Evolutionary conservation across 1,140 invertebrate species (phyloP).

Genomic region (Hirudo medicinalis): DNA sequence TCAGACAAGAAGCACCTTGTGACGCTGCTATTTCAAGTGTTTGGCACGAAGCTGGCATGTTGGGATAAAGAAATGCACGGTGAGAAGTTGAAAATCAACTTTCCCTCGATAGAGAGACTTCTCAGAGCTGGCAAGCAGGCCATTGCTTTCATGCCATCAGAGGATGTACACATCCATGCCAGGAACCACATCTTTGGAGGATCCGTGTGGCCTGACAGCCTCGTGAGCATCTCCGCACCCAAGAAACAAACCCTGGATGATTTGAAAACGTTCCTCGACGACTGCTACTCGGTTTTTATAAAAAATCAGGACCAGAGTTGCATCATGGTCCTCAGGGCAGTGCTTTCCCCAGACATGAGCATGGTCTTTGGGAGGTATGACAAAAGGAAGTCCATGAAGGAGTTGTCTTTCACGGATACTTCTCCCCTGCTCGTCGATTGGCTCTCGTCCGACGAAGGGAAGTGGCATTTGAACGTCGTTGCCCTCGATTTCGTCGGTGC

Average conservation of each 20-base stretch:
- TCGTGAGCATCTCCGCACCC: constrained; percentile 4
- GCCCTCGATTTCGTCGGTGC: constrained; percentile 19
- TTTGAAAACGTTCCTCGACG: constrained; percentile 15
- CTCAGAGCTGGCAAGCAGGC: constrained; percentile 18
- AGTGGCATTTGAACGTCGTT: constrained; percentile 19
- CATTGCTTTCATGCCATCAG: constrained; percentile 14
- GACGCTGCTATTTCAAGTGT: constrained; percentile 23
- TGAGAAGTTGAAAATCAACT: neutral
- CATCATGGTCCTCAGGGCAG: constrained; percentile 16
- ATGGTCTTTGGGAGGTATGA: constrained; percentile 23
- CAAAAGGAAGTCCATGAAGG: constrained; percentile 19
- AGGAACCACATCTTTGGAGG: constrained; percentile 23
- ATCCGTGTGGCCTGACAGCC: constrained; percentile 20
- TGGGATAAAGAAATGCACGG: neutral
- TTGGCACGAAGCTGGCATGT: constrained; percentile 21
- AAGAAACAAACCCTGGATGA: constrained; percentile 18
- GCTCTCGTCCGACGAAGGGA: constrained; percentile 1
- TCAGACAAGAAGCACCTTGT: constrained; percentile 23
- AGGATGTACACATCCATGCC: constrained; percentile 15
- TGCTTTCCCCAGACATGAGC: constrained; percentile 23
- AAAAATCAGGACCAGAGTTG: neutral
- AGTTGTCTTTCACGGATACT: constrained; percentile 18
- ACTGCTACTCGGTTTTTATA: neutral
- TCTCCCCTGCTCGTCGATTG: constrained; percentile 4
- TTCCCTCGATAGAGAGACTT: constrained; percentile 14